Evolutionary conservation across 1,140 invertebrate species (phyloP), one percentile per base, ranked within the genome.

Genomic region (Trachymyrmex cornetzi): DNA sequence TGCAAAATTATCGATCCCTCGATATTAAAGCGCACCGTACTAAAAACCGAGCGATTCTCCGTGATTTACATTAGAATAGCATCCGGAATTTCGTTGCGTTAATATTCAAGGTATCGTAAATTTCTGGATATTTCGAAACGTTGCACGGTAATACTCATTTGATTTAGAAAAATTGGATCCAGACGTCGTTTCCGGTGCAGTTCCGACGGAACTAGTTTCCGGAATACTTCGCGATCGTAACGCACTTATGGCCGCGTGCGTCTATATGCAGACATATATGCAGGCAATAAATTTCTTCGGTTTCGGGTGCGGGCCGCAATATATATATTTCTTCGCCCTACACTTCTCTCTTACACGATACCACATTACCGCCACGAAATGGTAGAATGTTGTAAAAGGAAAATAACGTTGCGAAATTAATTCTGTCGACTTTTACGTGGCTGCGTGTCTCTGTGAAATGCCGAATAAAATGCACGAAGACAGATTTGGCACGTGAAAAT

Each of bases 131-230:
- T 72, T 72, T 48, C 53, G 16, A 59, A 27, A 64, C 66, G 66
- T 16, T 24, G 19, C 9, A 0, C 53, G 38, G 24, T 82, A 82
- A 82, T 74, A 59, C 38, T 82, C 67, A 61, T 74, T 74, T 72
- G 80, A 82, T 82, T 82, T 82, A 72, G 80, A 82, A 82, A 82
- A 82, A 82, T 82, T 82, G 80, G 19, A 74, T 61, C 53, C 67
- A 48, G 67, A 82, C 67, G 53, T 59, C 67, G 67, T 74, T 74
- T 82, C 67, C 77, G 77, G 77, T 24, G 61, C 77, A 63, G 34
- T 38, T 34, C 57, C 30, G 63, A 11, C 30, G 22, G 48, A 57
- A 22, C 30, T 12, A 44, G 67, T 59, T 72, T 72, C 80, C 55
- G 80, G 69, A 59, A 82, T 82, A 82, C 67, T 59, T 74, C 34